These are phyloP conservation scores for Sebastes iracundus DNA, from an alignment of 2,797 vertebrate species.

Conservation along the genomic window DNA sequence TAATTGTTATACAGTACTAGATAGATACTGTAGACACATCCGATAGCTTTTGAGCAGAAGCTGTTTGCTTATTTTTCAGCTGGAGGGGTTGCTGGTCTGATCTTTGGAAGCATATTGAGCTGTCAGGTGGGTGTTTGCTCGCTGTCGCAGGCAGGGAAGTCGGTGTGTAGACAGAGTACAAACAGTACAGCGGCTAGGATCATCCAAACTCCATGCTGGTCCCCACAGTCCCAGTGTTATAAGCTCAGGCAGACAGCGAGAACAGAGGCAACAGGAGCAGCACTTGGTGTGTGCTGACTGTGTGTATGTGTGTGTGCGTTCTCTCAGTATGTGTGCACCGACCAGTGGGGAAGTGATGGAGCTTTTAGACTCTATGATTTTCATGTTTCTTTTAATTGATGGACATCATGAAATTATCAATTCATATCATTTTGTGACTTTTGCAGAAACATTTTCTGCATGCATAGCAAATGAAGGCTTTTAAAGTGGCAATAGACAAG, in stretches of 20 bases:
- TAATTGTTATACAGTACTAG: not conserved
- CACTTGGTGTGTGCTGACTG: not conserved
- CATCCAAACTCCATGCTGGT: constrained; percentile 34
- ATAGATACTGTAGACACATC: not conserved
- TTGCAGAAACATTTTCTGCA: not conserved
- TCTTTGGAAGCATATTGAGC: constrained; percentile 45
- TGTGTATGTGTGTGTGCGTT: constrained; percentile 7
- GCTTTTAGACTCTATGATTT: not conserved
- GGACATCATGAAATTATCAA: not conserved
- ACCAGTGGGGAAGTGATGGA: not conserved
- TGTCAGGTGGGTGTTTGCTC: constrained; percentile 42
- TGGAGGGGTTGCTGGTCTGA: constrained; percentile 8
- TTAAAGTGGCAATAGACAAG: not conserved
- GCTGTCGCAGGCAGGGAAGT: constrained; percentile 34
- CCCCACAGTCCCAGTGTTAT: constrained; percentile 45
- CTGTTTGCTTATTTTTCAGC: constrained; percentile 21
- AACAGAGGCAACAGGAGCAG: constrained; percentile 4
- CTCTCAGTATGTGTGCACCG: not conserved
- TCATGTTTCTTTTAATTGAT: not conserved
- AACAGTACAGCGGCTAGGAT: constrained; percentile 45
- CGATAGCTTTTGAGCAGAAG: not conserved
- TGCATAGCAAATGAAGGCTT: not conserved
- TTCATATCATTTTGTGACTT: not conserved
- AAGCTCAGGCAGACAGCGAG: constrained; percentile 42
- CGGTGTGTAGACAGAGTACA: constrained; percentile 45